Evolutionary conservation across 2,888 invertebrate species (phyloP), one percentile per base, ranked within the genome.

Genomic region (Harpagoxenus sublaevis): DNA sequence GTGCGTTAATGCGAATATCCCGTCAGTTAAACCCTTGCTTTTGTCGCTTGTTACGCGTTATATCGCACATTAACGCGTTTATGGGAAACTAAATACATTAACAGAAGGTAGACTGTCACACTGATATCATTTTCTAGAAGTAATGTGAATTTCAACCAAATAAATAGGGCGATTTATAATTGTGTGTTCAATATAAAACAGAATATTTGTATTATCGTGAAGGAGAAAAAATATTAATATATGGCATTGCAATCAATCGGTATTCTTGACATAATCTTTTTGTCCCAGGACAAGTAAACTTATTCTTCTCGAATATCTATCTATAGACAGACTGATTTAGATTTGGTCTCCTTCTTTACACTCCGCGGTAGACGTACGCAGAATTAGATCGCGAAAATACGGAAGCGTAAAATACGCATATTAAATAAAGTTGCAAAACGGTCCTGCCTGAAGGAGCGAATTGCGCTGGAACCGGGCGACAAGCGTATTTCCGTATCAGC

Each of bases 401-500:
- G 79, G 79, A 79, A 79, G 35, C 60, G 71, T 68, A 71, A 79
- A 79, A 79, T 79, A 79, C 60, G 57, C 48, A 79, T 79, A 79
- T 79, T 79, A 71, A 71, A 79, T 79, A 79, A 71, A 79, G 71
- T 71, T 35, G 60, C 57, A 71, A 79, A 79, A 79, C 60, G 60
- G 79, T 60, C 71, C 28, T 79, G 71, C 79, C 71, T 71, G 57
- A 79, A 79, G 75, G 78, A 82, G 63, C 39, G 82, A 63, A 53
- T 55, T 78, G 57, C 39, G 42, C 42, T 53, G 63, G 53, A 74
- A 83, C 55, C 62, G 39, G 70, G 57, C 68, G 78, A 83, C 83
- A 79, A 83, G 78, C 60, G 48, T 83, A 83, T 83, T 83, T 78
- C 75, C 77, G 82, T 83, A 83, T 78, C 75, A 51, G 83, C 23